A percentile compares a stretch with the other conserved stretches of the same genome.
Conservation (phyloP, 2,797 vertebrate genomes). For the Hirundo rustica region DNA sequence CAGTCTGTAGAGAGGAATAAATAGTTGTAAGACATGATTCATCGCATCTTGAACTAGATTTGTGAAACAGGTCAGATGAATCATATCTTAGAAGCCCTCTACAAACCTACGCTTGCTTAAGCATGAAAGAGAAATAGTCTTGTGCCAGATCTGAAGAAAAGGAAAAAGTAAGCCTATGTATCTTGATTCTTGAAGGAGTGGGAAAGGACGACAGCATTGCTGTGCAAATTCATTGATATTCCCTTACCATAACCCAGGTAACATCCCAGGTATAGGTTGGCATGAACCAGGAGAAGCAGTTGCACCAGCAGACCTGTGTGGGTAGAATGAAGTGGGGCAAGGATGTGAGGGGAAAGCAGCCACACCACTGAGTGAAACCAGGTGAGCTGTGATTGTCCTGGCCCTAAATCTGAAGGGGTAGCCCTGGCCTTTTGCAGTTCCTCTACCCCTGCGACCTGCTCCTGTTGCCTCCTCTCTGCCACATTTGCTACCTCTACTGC, state of each 20-base stretch:
- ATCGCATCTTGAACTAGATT: constrained; percentile 51
- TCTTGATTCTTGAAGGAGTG: neutral
- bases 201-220: neutral
- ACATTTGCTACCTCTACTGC: neutral
- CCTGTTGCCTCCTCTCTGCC: neutral
- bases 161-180: neutral
- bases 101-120: constrained; percentile 28
- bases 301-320: neutral
- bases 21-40: constrained; percentile 46
- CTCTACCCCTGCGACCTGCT: neutral
- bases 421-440: fast-evolving
- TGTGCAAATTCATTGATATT: neutral
- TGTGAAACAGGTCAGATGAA: constrained; percentile 57
- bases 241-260: neutral
- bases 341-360: neutral
- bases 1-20: constrained; percentile 20
- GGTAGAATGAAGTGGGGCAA: neutral
- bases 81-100: constrained; percentile 31
- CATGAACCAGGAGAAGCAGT: neutral
- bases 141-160: neutral
- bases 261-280: neutral
- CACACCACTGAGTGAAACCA: neutral
- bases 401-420: neutral
- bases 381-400: neutral
- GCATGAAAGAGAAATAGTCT: constrained; percentile 15